Evolutionary conservation across 1,140 invertebrate species (phyloP).

Genomic region (Charaxes varanes): DNA sequence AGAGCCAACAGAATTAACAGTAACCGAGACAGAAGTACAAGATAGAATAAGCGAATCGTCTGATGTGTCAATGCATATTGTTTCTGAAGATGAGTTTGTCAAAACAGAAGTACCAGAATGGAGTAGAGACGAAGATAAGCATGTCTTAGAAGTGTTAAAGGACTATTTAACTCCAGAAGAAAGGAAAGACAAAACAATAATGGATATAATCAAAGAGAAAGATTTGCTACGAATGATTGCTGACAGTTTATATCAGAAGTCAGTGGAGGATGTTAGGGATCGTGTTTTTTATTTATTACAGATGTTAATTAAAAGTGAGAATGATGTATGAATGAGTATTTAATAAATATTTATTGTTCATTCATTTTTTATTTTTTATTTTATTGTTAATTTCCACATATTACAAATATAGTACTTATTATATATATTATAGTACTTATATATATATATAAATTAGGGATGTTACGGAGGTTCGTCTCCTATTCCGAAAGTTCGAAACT

Average conservation of each 20-base stretch:
- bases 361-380: neutral
- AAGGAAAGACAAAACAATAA: conserved; percentile 37
- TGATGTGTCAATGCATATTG: conserved; percentile 13
- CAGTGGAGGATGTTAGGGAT: conserved; percentile 31
- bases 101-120: conserved; percentile 41
- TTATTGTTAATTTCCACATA: no score
- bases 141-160: conserved; percentile 48
- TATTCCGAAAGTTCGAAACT: no score
- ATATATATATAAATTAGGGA: no score
- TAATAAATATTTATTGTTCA: neutral
- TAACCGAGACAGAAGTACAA: conserved; percentile 15
- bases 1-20: conserved; percentile 17
- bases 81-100: conserved; percentile 32
- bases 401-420: no score
- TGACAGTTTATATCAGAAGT: conserved; percentile 33
- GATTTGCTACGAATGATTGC: conserved; percentile 29
- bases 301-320: conserved; percentile 24
- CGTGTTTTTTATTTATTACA: conserved; percentile 47
- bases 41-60: conserved; percentile 6
- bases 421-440: no score
- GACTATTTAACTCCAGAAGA: conserved; percentile 32
- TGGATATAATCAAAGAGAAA: conserved; percentile 49
- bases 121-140: conserved; percentile 58
- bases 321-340: conserved; percentile 1
- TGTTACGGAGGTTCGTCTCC: no score